These are phyloP conservation scores for Halyomorpha halys DNA, from an alignment of 1,140 invertebrate genomes.

Conservation along the genomic window DNA sequence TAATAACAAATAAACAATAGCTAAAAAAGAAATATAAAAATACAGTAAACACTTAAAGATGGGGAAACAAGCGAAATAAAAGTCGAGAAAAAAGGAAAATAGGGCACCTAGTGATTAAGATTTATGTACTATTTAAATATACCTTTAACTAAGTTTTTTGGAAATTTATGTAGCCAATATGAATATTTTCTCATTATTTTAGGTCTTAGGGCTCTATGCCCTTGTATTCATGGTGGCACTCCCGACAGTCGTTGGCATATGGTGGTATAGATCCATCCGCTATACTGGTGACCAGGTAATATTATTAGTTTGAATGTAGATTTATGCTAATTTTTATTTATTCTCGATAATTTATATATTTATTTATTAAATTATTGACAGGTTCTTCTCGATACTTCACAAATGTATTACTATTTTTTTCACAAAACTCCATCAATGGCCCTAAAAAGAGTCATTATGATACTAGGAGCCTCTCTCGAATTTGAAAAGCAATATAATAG, in stretches of 20 bases:
- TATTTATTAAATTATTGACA: conserved; percentile 35
- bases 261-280: conserved; percentile 98
- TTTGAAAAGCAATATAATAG: conserved; percentile 90
- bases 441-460: conserved; percentile 90
- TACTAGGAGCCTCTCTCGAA: conserved; percentile 89
- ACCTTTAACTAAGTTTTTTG: too few species aligned
- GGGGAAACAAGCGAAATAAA: too few species aligned
- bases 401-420: conserved; percentile 92
- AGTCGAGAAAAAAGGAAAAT: too few species aligned
- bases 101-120: too few species aligned
- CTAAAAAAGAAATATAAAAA: too few species aligned
- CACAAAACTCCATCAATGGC: conserved; percentile 92
- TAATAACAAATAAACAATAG: too few species aligned
- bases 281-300: conserved; percentile 84
- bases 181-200: conserved; percentile 28
- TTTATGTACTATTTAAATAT: too few species aligned
- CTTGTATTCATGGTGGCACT: conserved; percentile 96
- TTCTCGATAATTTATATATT: too few species aligned
- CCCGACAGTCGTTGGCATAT: conserved; percentile 86
- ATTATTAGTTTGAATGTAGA: background rate
- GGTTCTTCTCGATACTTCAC: conserved; percentile 88
- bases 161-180: too few species aligned
- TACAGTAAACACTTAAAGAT: too few species aligned
- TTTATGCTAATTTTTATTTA: too few species aligned
- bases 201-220: conserved; percentile 84